These are phyloP conservation scores for Mastacembelus armatus DNA, from an alignment of 2,797 vertebrate genomes.

Conservation along the genomic window DNA sequence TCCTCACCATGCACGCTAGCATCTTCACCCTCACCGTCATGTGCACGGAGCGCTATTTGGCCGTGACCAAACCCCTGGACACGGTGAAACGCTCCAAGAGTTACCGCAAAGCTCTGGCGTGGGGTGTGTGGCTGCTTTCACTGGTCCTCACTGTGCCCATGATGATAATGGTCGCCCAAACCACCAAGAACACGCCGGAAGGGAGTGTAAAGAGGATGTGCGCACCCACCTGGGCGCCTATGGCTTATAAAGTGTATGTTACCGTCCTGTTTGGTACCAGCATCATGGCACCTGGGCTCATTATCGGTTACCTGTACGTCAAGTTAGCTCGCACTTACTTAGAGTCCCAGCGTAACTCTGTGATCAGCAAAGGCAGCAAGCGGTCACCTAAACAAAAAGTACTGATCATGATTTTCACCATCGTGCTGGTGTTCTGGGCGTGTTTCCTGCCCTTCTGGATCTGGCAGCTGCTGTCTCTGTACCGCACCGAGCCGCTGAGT, in stretches of 20 bases:
- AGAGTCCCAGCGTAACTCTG: conserved; percentile 86
- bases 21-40: conserved; percentile 94
- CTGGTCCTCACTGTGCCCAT: conserved; percentile 89
- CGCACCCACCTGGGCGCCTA: conserved; percentile 88
- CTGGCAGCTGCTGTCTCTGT: conserved; percentile 92
- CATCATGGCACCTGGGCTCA: conserved; percentile 91
- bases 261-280: conserved; percentile 92
- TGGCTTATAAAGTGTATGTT: conserved; percentile 90
- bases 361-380: conserved; percentile 80
- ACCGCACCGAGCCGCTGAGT: conserved; percentile 85
- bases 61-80: conserved; percentile 91
- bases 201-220: conserved; percentile 89
- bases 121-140: conserved; percentile 89
- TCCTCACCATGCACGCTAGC: conserved; percentile 96
- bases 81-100: conserved; percentile 86
- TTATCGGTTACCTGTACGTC: conserved; percentile 91
- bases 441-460: conserved; percentile 95
- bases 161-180: conserved; percentile 91
- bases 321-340: conserved; percentile 89
- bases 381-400: conserved; percentile 91
- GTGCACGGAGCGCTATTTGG: conserved; percentile 92
- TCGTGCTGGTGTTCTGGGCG: conserved; percentile 93
- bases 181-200: conserved; percentile 74
- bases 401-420: conserved; percentile 92
- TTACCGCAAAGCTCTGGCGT: conserved; percentile 87